Evolutionary conservation across 2,888 invertebrate genomes (phyloP).

Genomic region (Anthrax anthrax): DNA sequence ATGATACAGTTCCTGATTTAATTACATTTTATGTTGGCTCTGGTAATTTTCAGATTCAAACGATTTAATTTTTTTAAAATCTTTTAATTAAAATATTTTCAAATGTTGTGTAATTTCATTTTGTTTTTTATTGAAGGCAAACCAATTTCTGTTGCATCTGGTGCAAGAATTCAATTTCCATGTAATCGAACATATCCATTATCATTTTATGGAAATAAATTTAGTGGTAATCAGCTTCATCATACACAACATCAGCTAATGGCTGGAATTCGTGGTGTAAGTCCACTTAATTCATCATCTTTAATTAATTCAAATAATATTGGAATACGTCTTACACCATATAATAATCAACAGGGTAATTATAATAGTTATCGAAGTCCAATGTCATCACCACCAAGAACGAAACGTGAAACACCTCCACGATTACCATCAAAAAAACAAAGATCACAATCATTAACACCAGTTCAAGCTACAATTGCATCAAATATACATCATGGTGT

Average conservation of each 20-base stretch:
- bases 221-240: constrained; percentile 29
- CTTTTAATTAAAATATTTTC: no score
- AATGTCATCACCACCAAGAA: constrained; percentile 43
- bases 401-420: constrained; percentile 36
- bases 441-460: constrained; percentile 66
- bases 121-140: constrained; percentile 76
- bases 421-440: constrained; percentile 47
- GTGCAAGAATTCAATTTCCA: constrained; percentile 74
- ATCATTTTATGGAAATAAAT: constrained; percentile 53
- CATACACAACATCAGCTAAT: constrained; percentile 29
- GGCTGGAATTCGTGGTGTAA: constrained; percentile 31
- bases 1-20: constrained; percentile 83
- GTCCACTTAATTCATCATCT: constrained; percentile 32
- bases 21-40: constrained; percentile 89
- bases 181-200: constrained; percentile 68
- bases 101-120: no score
- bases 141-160: constrained; percentile 76
- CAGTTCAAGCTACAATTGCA: constrained; percentile 36
- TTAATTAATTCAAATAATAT: constrained; percentile 27
- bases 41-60: constrained; percentile 37
- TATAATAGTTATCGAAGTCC: constrained; percentile 34
- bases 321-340: constrained; percentile 27
- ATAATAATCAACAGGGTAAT: constrained; percentile 18
- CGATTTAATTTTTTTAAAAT: no score
- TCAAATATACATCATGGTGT: constrained; percentile 2